These are phyloP conservation scores for Corapipo altera DNA, from an alignment of 2,113 vertebrate genomes.

Conservation along the genomic window DNA sequence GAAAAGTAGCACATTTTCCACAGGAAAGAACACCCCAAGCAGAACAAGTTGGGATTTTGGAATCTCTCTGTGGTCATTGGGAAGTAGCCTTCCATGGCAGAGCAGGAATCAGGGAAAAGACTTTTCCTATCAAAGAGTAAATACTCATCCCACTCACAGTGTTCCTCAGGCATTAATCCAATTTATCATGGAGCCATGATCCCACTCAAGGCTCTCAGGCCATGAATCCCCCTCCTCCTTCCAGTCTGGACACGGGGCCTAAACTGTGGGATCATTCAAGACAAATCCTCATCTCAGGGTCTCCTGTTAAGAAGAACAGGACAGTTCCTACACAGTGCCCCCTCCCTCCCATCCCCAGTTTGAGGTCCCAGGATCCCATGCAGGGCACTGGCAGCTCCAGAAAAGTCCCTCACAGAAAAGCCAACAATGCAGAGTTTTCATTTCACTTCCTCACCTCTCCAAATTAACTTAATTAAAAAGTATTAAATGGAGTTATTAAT, in stretches of 20 bases:
- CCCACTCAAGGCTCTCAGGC: not conserved
- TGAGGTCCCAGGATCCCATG: not conserved
- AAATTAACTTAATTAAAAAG: constrained; percentile 38
- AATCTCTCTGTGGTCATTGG: not conserved
- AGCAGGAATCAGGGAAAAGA: not conserved
- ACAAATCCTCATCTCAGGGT: not conserved
- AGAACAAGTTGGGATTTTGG: not conserved
- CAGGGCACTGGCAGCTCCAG: not conserved
- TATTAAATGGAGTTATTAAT: constrained; percentile 24
- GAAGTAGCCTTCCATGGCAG: not conserved
- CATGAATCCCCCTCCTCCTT: not conserved
- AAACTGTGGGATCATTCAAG: not conserved
- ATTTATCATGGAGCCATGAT: not conserved
- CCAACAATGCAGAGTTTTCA: not conserved
- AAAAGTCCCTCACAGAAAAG: not conserved
- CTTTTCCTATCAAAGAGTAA: not conserved
- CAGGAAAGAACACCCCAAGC: not conserved
- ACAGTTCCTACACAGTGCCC: not conserved
- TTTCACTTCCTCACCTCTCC: not conserved
- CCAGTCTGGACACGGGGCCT: not conserved
- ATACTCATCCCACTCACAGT: not conserved
- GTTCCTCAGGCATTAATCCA: not conserved
- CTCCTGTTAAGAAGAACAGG: not conserved
- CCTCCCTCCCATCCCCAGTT: not conserved
- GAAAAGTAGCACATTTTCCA: not conserved